Conservation (phyloP, 1,140 invertebrate genomes). For the Bombus superbus region DNA sequence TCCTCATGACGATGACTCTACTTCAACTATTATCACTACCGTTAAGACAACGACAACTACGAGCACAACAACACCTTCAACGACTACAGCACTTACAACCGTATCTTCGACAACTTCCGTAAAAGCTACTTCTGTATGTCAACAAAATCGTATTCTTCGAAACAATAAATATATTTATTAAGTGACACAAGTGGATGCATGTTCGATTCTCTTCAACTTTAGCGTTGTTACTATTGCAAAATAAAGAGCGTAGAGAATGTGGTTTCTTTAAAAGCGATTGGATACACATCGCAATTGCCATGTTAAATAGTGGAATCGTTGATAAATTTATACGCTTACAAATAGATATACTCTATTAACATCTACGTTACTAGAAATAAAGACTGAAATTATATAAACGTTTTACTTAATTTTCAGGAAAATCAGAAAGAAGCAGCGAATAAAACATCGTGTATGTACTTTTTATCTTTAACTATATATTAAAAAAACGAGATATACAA, state of each 20-base stretch:
- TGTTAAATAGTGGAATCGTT: not conserved
- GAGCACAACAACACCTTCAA: slow-evolving; percentile 44
- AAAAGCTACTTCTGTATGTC: slow-evolving; percentile 53
- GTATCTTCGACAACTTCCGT: slow-evolving; percentile 17
- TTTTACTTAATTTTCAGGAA: slow-evolving; percentile 56
- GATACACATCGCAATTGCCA: fast-evolving
- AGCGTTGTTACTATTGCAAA: no score
- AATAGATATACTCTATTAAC: not conserved
- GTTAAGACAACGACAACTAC: slow-evolving; percentile 57
- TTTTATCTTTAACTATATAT: not conserved
- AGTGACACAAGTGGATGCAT: no score
- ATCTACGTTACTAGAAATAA: not conserved
- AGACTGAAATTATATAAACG: not conserved
- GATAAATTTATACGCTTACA: not conserved
- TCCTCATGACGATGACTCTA: slow-evolving; percentile 68
- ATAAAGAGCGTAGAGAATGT: not conserved
- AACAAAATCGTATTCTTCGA: not conserved
- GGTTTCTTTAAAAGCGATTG: not conserved
- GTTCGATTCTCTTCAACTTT: no score
- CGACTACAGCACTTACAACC: slow-evolving; percentile 46
- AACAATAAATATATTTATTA: no score
- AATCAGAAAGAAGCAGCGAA: slow-evolving; percentile 55
- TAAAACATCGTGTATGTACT: slow-evolving; percentile 67
- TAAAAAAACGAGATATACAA: not conserved
- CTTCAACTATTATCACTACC: slow-evolving; percentile 49